These are phyloP conservation scores for Eledone cirrhosa DNA, from an alignment of 2,888 invertebrate genomes.

Conservation along the genomic window DNA sequence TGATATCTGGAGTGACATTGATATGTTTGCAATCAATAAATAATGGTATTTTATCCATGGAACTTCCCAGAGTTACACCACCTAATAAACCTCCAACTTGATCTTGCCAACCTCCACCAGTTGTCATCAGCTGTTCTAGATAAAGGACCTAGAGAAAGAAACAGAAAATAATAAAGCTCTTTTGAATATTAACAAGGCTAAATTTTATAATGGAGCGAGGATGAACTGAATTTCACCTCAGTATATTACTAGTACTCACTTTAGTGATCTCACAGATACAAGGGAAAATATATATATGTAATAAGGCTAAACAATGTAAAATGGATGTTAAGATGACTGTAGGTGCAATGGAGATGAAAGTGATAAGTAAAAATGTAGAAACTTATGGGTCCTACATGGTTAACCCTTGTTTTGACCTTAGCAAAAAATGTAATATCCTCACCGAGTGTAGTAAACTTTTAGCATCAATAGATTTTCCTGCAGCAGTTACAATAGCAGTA, in stretches of 20 bases:
- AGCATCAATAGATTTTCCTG: conserved; percentile 62
- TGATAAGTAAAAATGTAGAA: too few relatives aligned
- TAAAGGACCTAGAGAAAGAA: conserved; percentile 66
- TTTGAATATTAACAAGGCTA: too few relatives aligned
- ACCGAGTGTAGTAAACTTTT: conserved; percentile 67
- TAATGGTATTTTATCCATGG: conserved; percentile 61
- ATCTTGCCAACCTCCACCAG: conserved; percentile 73
- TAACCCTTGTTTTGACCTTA: too few relatives aligned
- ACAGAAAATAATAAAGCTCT: neutral
- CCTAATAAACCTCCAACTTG: conserved; percentile 69
- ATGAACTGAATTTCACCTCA: too few relatives aligned
- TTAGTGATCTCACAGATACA: too few relatives aligned
- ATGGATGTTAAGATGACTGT: too few relatives aligned
- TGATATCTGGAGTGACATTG: conserved; percentile 47
- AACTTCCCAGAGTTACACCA: conserved; percentile 67
- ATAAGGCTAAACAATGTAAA: too few relatives aligned
- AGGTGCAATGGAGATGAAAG: too few relatives aligned
- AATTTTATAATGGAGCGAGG: too few relatives aligned
- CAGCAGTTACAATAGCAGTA: conserved; percentile 66
- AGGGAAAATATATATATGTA: too few relatives aligned
- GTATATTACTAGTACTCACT: too few relatives aligned
- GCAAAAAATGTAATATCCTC: conserved; percentile 41
- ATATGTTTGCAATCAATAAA: conserved; percentile 60
- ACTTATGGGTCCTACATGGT: too few relatives aligned
- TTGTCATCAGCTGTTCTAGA: conserved; percentile 70